These are phyloP conservation scores for Spinibarbus caldwelli DNA, from an alignment of 2,797 vertebrate species.

Conservation along the genomic window DNA sequence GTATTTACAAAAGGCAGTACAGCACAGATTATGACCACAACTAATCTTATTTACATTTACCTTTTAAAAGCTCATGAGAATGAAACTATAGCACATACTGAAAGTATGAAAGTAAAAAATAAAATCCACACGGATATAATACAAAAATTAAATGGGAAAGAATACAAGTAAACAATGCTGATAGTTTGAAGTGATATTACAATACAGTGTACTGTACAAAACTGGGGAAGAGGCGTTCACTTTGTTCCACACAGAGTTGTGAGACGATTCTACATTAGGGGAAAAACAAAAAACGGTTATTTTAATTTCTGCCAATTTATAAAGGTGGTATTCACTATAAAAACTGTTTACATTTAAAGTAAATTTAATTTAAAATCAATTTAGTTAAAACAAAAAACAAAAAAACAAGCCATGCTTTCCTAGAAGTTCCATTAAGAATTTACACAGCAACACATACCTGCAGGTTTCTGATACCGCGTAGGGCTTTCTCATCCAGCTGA, in stretches of 20 bases:
- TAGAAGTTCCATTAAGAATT: background rate
- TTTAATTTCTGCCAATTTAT: background rate
- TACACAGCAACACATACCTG: slow-evolving; percentile 66
- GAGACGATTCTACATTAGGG: slow-evolving; percentile 72
- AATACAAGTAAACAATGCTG: background rate
- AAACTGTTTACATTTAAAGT: background rate
- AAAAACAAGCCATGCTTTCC: background rate
- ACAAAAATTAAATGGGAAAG: background rate
- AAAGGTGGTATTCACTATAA: background rate
- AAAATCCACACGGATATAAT: background rate
- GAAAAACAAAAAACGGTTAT: background rate
- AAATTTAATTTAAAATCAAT: background rate
- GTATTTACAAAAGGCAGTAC: slow-evolving; percentile 28
- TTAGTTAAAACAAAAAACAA: too few species aligned
- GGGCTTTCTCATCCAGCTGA: slow-evolving; percentile 72
- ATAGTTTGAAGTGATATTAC: background rate
- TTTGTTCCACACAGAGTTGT: slow-evolving; percentile 70
- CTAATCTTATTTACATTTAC: slow-evolving; percentile 10
- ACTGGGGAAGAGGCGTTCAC: slow-evolving; percentile 53
- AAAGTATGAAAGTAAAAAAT: slow-evolving; percentile 5
- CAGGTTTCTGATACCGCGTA: slow-evolving; percentile 74
- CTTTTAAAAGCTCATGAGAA: background rate
- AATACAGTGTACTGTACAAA: background rate
- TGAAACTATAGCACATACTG: background rate
- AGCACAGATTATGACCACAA: background rate